A percentile compares a stretch with the other conserved stretches of the same genome.
Evolutionary conservation across 2,113 vertebrate genomes (phyloP).

Genomic region (Phrynocephalus versicolor): DNA sequence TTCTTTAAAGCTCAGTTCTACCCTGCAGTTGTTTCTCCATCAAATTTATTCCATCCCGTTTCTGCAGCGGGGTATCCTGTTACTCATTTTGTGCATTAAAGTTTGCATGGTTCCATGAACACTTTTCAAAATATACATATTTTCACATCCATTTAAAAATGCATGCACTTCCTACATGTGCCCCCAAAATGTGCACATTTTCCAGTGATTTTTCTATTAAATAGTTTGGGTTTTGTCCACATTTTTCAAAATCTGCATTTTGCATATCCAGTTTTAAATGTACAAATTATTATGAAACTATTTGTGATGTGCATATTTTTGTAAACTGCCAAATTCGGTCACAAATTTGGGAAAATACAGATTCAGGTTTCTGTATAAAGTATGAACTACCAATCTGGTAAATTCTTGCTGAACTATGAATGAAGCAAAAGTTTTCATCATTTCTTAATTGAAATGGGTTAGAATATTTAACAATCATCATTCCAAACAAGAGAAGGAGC

Average conservation of each 20-base stretch:
- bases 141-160: background rate
- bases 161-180: too few relatives aligned
- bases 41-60: too few relatives aligned
- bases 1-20: too few relatives aligned
- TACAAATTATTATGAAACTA: background rate
- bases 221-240: background rate
- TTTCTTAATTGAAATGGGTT: background rate
- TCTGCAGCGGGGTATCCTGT: background rate
- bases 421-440: background rate
- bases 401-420: background rate
- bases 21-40: too few relatives aligned
- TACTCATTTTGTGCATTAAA: background rate
- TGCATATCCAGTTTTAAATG: background rate
- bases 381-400: background rate
- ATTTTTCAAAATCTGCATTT: background rate
- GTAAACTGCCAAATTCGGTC: too few relatives aligned
- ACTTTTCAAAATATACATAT: background rate
- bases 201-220: background rate
- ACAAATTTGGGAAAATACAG: too few relatives aligned
- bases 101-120: background rate
- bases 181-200: background rate
- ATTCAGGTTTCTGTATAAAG: too few relatives aligned
- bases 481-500: background rate
- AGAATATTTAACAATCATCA: background rate
- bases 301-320: too few relatives aligned